Base-by-base conservation (phyloP, 2,113 vertebrate genomes). In the Peromyscus maniculatus region DNA sequence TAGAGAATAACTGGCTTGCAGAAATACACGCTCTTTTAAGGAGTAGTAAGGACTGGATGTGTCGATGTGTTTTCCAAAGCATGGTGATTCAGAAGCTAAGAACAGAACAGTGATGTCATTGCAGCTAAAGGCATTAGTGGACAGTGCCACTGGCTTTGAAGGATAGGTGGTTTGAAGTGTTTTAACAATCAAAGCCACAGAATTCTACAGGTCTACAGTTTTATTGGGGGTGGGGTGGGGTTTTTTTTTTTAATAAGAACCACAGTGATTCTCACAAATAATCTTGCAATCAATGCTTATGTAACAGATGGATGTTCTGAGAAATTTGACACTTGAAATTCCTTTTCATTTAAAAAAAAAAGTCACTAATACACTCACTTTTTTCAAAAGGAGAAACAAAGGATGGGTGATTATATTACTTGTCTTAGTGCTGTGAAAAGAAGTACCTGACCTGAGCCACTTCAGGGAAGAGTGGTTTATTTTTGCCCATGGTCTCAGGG, bases 21-120 rank as follows among this genome's bases (percentile, higher is more conserved):
- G 90, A 97, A 79, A 57, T 59, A 66, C 15, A 59, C 71, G 92
- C 57, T 57, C 75, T 95, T 92, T 91, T 91, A 59, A 87, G 80
- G 28, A 64, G 22, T 26, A 82, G 71, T 69, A 59, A 93, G 79
- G 55, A 86, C 33, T 36, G 6, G 67, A n/a, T 89, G 79, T 77
- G 39, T 91, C 69, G 77, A 26, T 11, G 93, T n/a, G 9, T n/a
- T 93, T 89, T 92, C 91, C 64, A 78, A 96, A 74, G 52, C 66
- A 22, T 57, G 6, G 43, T 78, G 91, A 79, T 89, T 97, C 49
- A 71, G 11, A 93, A 91, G 69, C 28, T 83, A 95, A 97, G 67
- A 91, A 89, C 69, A 57, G 72, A 75, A 17, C 71, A 28, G 71
- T 94, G 80, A n/a, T 67, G 59, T 91, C 66, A n/a, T 88, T 36